Evolutionary conservation across 2,797 vertebrate genomes (phyloP).

Genomic region (Iguana delicatissima): DNA sequence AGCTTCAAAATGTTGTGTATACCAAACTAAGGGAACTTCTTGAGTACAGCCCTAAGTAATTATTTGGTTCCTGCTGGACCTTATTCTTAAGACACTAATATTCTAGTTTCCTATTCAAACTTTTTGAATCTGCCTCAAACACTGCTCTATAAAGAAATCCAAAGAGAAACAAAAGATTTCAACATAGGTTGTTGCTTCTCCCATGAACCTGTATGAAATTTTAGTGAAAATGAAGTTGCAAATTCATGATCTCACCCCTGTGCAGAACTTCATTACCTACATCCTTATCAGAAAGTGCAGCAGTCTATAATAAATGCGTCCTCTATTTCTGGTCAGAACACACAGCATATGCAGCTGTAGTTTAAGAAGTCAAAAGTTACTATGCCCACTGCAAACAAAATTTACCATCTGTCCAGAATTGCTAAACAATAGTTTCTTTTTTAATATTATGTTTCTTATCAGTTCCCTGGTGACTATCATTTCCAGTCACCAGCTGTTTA

Average conservation of each 20-base stretch:
- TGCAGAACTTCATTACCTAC: background rate
- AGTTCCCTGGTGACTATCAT: background rate
- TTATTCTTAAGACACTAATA: background rate
- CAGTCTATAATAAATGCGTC: background rate
- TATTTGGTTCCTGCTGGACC: background rate
- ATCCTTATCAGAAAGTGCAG: background rate
- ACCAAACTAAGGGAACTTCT: background rate
- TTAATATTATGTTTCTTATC: background rate
- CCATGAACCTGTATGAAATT: background rate
- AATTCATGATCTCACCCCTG: conserved; percentile 10
- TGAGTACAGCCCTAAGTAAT: background rate
- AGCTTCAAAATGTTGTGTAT: background rate
- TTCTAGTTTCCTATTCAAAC: background rate
- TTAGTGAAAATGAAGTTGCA: background rate
- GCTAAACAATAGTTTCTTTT: background rate
- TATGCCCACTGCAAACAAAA: background rate
- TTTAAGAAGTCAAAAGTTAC: background rate
- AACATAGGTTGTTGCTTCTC: background rate
- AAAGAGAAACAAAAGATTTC: background rate
- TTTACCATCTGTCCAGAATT: background rate
- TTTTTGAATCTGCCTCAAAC: background rate
- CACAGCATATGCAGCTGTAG: background rate
- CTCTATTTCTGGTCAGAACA: background rate
- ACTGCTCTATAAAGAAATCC: background rate
- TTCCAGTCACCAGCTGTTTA: background rate